Evolutionary conservation across 2,888 invertebrate species (phyloP).

Genomic region (Julus scanicus): DNA sequence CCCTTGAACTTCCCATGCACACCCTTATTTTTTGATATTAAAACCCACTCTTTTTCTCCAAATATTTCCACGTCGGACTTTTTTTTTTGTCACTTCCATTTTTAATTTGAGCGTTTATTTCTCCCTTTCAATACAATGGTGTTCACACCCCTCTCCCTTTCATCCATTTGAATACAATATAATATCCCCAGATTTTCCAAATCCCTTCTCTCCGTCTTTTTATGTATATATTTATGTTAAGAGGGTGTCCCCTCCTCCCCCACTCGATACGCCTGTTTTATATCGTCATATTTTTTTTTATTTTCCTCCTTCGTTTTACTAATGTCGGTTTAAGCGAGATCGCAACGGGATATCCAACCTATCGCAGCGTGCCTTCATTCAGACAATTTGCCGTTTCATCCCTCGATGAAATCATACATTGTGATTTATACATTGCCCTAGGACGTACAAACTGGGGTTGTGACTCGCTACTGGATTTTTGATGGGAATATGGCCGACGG

Average conservation of each 20-base stretch:
- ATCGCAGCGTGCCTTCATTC: constrained; percentile 54
- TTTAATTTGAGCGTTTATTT: constrained; percentile 41
- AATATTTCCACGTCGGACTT: not conserved
- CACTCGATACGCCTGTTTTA: constrained; percentile 10
- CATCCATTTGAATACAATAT: constrained; percentile 15
- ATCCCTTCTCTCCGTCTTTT: constrained; percentile 8
- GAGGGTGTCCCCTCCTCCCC: constrained; percentile 36
- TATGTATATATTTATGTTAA: constrained; percentile 47
- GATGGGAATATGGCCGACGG: constrained; percentile 29
- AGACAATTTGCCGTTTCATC: constrained; percentile 52
- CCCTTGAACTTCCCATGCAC: not conserved
- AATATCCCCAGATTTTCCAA: constrained; percentile 7
- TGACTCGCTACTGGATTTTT: constrained; percentile 19
- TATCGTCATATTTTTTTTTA: not conserved
- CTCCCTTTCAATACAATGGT: constrained; percentile 1
- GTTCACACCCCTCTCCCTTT: constrained; percentile 26
- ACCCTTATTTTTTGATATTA: not conserved
- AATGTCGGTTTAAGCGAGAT: constrained; percentile 28
- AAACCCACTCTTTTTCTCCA: not conserved
- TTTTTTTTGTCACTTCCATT: not conserved
- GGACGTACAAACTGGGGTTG: constrained; percentile 23
- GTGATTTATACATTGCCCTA: constrained; percentile 54
- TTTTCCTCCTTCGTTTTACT: not conserved
- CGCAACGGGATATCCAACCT: constrained; percentile 43
- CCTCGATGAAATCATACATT: constrained; percentile 53